These are phyloP conservation scores for Vidua chalybeata DNA, from an alignment of 2,113 vertebrate genomes.

Conservation along the genomic window DNA sequence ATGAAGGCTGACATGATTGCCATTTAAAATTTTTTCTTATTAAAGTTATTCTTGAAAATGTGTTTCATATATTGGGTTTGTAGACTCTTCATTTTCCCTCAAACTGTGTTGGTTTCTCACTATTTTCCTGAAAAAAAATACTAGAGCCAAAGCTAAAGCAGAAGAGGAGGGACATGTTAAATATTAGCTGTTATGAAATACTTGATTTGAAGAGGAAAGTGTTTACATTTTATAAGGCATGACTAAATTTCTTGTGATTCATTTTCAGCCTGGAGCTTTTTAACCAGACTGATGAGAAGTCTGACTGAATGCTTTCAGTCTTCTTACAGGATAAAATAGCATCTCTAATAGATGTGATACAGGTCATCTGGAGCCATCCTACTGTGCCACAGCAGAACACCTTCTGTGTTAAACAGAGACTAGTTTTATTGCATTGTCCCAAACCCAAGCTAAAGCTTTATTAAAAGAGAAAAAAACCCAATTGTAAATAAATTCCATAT, in stretches of 20 bases:
- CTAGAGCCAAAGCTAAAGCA: background rate
- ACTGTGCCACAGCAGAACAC: background rate
- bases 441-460: background rate
- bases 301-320: background rate
- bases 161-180: background rate
- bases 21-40: background rate
- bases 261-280: slow-evolving; percentile 19
- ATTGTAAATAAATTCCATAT: background rate
- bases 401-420: background rate
- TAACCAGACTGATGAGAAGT: background rate
- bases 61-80: background rate
- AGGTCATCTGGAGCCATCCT: background rate
- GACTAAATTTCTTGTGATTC: background rate
- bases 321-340: background rate
- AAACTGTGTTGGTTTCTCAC: background rate
- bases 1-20: background rate
- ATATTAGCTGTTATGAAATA: background rate
- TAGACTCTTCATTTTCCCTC: background rate
- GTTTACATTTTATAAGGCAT: background rate
- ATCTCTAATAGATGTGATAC: background rate
- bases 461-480: background rate
- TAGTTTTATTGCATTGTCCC: background rate
- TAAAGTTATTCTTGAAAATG: background rate
- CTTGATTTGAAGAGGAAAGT: background rate
- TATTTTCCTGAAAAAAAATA: background rate